Base-by-base conservation (phyloP, 2,113 vertebrate genomes). In the Microcebus jonahi region DNA sequence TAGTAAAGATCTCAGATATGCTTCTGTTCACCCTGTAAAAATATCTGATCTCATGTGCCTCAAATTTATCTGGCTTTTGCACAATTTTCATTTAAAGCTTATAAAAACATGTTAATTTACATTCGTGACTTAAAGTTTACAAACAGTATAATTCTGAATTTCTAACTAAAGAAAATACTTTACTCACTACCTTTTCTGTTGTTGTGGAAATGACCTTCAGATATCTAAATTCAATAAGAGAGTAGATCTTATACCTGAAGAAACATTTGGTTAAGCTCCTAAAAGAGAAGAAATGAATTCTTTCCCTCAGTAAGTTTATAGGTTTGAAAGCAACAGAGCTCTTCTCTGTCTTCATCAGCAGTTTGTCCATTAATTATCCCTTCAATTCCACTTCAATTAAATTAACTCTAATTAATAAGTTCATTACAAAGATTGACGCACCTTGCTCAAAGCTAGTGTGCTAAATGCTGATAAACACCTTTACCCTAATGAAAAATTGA, bases 401-500 rank as follows among this genome's bases (percentile, higher is more conserved):
- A 99, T 99, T 99, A 99, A 99, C 98, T 99, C 99, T 99, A 99
- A 99, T 99, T 99, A 99, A 99, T 99, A 99, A 99, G 99, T 99
- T 98, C 98, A 98, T 99, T 98, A 99, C 98, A 98, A 98, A 99
- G 98, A 99, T 99, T 99, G 99, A 99, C 99, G 95, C 97, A 98
- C 98, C 98, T 98, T 98, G 98, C 99, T 99, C 99, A 99, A 98
- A 99, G 98, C 98, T 97, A 98, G 99, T 99, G 99, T 99, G 99
- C 99, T 99, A 98, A 99, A 99, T 97, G 98, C 99, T 99, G 99
- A 99, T 99, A 99, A 99, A 99, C 99, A 99, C 99, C 99, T 99
- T 99, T 98, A 98, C 98, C 98, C 99, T 99, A 99, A 99, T 99
- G 99, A 99, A 99, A 99, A 99, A 99, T 99, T 99, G 99, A 99